A percentile compares a stretch with the other conserved stretches of the same genome.
Evolutionary conservation across 2,888 invertebrate genomes (phyloP).

Genomic region (Orchestes rusci): DNA sequence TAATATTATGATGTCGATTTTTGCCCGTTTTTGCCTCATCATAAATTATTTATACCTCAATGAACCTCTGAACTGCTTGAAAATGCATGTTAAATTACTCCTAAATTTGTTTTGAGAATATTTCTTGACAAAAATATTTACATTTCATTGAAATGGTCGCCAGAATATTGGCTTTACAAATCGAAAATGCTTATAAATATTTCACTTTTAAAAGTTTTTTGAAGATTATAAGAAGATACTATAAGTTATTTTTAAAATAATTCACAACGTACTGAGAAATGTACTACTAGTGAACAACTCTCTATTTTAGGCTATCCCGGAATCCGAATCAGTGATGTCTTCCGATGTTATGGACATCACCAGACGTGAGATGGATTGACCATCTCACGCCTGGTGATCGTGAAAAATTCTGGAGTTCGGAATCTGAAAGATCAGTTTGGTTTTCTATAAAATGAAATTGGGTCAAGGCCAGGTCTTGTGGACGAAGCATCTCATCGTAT

Average conservation of each 20-base stretch:
- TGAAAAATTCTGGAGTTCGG: background rate
- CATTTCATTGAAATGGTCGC: background rate
- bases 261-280: no score
- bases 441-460: background rate
- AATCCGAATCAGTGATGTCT: background rate
- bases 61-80: background rate
- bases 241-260: no score
- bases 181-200: no score
- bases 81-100: background rate
- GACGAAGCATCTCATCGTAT: constrained; percentile 1
- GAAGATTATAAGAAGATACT: no score
- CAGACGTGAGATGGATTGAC: background rate
- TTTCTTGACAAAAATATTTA: background rate
- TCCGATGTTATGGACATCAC: background rate
- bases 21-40: background rate
- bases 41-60: background rate
- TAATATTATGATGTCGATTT: no score
- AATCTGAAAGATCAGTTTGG: background rate
- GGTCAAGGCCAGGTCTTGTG: background rate
- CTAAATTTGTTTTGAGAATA: background rate
- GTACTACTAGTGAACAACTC: no score
- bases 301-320: no score
- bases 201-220: no score
- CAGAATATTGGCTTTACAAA: no score
- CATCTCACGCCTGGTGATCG: no score